A percentile compares a stretch with the other conserved stretches of the same genome.
Conservation (phyloP, 2,113 vertebrate genomes). For the Ardeotis arabs region DNA sequence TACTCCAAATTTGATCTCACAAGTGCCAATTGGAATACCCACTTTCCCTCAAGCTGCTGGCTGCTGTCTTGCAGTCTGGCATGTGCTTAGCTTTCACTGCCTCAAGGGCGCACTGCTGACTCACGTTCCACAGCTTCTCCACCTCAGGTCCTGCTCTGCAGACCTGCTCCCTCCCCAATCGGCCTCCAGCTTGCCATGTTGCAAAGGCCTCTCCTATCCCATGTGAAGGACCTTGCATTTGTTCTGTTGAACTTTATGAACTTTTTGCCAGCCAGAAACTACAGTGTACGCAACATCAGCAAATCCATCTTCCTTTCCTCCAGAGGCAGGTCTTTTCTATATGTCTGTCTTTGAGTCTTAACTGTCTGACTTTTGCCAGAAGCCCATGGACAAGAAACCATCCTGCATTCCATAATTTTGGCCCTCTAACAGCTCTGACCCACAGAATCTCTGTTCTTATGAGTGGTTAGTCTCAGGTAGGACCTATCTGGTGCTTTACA, state of each 20-base stretch:
- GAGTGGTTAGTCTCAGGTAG: background rate
- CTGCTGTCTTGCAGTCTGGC: background rate
- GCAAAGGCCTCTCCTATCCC: background rate
- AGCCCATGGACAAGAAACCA: background rate
- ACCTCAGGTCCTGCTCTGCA: background rate
- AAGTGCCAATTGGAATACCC: background rate
- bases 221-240: too few species aligned
- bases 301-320: background rate
- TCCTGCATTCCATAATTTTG: background rate
- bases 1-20: background rate
- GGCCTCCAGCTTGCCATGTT: background rate
- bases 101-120: slow-evolving; percentile 61
- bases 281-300: background rate
- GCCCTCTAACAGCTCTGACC: background rate
- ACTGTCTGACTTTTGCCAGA: background rate
- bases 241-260: background rate
- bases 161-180: background rate
- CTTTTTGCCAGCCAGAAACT: background rate
- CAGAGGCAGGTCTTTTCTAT: background rate
- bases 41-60: background rate
- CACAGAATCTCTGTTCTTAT: background rate
- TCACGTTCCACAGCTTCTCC: background rate
- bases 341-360: background rate
- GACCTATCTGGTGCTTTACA: background rate
- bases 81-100: background rate